Conservation (phyloP, 2,888 invertebrate species). For the Ectemnius lituratus region DNA sequence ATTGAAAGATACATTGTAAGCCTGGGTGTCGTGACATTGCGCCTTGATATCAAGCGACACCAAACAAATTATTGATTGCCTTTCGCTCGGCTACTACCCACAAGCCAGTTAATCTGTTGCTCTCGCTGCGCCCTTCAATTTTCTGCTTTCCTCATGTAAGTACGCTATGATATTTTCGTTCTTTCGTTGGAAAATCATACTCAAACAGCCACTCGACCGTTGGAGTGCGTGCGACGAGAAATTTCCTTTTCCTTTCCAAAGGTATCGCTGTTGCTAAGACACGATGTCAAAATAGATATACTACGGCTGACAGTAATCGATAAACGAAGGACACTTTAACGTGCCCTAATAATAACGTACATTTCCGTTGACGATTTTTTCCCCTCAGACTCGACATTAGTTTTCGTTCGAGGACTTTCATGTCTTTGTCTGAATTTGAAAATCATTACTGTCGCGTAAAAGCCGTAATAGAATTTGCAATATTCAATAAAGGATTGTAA, state of each 20-base stretch:
- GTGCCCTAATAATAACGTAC: background rate
- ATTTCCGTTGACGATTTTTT: too few species aligned
- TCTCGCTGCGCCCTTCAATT: slow-evolving; percentile 29
- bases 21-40: slow-evolving; percentile 7
- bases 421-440: too few species aligned
- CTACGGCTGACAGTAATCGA: slow-evolving; percentile 44
- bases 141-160: slow-evolving; percentile 61
- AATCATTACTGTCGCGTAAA: too few species aligned
- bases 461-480: too few species aligned
- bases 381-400: too few species aligned
- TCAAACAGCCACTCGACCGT: background rate
- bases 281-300: slow-evolving; percentile 20
- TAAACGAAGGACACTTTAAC: slow-evolving; percentile 41
- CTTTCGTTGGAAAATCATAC: slow-evolving; percentile 6
- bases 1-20: slow-evolving; percentile 2
- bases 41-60: slow-evolving; percentile 33
- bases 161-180: slow-evolving; percentile 45
- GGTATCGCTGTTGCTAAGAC: slow-evolving; percentile 19
- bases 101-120: slow-evolving; percentile 51
- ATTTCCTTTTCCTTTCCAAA: slow-evolving; percentile 9
- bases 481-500: too few species aligned
- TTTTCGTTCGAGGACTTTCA: too few species aligned
- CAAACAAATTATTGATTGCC: slow-evolving; percentile 48
- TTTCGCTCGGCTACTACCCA: slow-evolving; percentile 31
- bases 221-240: background rate